Conservation (phyloP, 2,888 invertebrate species). For the Neocrepidodera transversa region DNA sequence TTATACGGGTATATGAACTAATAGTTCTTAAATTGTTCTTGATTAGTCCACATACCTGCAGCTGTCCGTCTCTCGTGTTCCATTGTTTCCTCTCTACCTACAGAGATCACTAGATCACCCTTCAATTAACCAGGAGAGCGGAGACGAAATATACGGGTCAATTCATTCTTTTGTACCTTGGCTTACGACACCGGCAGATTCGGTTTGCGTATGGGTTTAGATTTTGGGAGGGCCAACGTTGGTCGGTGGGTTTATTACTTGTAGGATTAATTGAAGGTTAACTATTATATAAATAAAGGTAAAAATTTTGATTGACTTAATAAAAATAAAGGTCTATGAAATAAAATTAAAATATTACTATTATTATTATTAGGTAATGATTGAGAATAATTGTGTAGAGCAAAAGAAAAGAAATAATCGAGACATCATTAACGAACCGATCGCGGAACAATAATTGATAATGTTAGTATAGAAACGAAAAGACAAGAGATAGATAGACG, state of each 20-base stretch:
- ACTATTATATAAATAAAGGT: too few relatives aligned
- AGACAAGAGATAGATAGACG: conserved; percentile 25
- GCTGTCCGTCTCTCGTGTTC: conserved; percentile 52
- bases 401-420: not conserved
- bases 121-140: conserved; percentile 47
- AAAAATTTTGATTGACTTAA: too few relatives aligned
- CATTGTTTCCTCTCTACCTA: conserved; percentile 46
- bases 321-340: too few relatives aligned
- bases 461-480: conserved; percentile 10
- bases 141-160: conserved; percentile 50
- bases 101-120: conserved; percentile 46
- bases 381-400: too few relatives aligned
- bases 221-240: too few relatives aligned
- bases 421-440: not conserved
- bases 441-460: conserved; percentile 23
- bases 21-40: conserved; percentile 60
- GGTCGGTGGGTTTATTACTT: too few relatives aligned
- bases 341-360: too few relatives aligned
- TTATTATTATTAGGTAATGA: too few relatives aligned
- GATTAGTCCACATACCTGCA: conserved; percentile 61
- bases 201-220: conserved; percentile 13
- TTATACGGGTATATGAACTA: conserved; percentile 55
- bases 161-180: conserved; percentile 42
- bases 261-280: too few relatives aligned
- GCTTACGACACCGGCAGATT: conserved; percentile 13